These are phyloP conservation scores for Gymnoscopelus braueri DNA, from an alignment of 2,797 vertebrate genomes.

Conservation along the genomic window DNA sequence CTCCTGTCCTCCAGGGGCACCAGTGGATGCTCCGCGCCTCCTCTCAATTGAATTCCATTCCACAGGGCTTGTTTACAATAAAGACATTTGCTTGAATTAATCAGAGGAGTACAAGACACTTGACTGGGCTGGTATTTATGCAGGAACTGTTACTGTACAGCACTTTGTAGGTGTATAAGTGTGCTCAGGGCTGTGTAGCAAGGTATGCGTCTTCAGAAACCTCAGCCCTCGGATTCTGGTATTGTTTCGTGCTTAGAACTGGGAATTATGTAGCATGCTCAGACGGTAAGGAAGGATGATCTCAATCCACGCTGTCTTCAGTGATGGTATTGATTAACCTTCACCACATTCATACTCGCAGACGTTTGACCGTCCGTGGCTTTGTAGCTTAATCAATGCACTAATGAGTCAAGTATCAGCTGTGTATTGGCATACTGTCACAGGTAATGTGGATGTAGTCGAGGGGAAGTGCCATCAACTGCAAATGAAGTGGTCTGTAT, in stretches of 20 bases:
- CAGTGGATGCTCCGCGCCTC: slow-evolving; percentile 73
- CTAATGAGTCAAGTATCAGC: slow-evolving; percentile 70
- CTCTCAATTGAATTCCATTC: slow-evolving; percentile 82
- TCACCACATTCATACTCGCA: slow-evolving; percentile 39
- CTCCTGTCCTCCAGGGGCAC: slow-evolving; percentile 74
- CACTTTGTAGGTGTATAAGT: not conserved
- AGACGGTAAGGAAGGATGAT: slow-evolving; percentile 7
- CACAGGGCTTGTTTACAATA: slow-evolving; percentile 84
- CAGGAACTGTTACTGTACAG: slow-evolving; percentile 6
- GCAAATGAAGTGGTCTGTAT: slow-evolving; percentile 54
- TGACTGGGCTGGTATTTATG: slow-evolving; percentile 42
- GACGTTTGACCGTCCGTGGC: slow-evolving; percentile 49
- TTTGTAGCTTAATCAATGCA: slow-evolving; percentile 68
- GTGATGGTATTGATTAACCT: slow-evolving; percentile 14
- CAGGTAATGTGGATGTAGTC: slow-evolving; percentile 57
- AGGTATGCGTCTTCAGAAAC: not conserved
- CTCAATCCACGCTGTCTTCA: not conserved
- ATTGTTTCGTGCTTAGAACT: not conserved
- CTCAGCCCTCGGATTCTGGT: not conserved
- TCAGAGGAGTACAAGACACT: slow-evolving; percentile 65
- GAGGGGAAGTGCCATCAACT: slow-evolving; percentile 55
- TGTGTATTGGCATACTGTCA: slow-evolving; percentile 72
- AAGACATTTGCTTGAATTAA: slow-evolving; percentile 83
- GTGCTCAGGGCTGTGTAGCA: slow-evolving; percentile 2
- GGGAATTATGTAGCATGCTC: not conserved